Evolutionary conservation across 1,140 invertebrate genomes (phyloP), one percentile per base, ranked within the genome.

Genomic region (Cotesia glomerata): DNA sequence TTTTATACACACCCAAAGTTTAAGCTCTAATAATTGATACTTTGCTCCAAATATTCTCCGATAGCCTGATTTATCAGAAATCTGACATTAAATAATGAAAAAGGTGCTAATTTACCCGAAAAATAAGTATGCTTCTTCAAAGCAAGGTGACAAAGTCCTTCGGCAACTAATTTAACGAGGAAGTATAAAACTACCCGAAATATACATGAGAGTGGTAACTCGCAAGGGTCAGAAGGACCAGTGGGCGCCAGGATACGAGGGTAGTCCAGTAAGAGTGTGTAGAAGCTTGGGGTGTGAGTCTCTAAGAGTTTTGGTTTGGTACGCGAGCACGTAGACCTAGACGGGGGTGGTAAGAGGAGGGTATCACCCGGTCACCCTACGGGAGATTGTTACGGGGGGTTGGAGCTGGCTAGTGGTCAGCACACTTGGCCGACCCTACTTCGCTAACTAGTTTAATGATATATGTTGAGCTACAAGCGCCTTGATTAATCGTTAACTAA

Each of bases 401-500:
- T 69, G 76, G 77, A 77, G 74, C 79, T 78, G 79, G 82, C 81
- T 84, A 86, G 84, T 86, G 85, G 86, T 86, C 85, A 86, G 86
- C 86, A 87, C 86, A 87, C 86, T 86, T 87, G 86, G 83, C 81
- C 83, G 82, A 86, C 85, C 86, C 86, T 87, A 87, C 85, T 86
- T 87, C 84, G 86, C 85, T 86, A 87, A 86, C 86, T 86, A 87
- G 86, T 87, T 87, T 87, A 86, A 86, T 87, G 86, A 86, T 87
- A 87, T 87, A 87, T 87, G 84, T 87, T 86, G 85, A 87, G 83
- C 85, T 86, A 86, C 85, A 86, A 86, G 85, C 85, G 84, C 86
- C 85, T 86, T 86, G 85, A 87, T 87, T 87, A 87, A 87, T 87
- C 85, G 86, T 87, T 87, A 87, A 87, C 85, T 86, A 87, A 87